Evolutionary conservation across 2,797 vertebrate genomes (phyloP), one percentile per base, ranked within the genome.

Genomic region (Meriones psammophilus): DNA sequence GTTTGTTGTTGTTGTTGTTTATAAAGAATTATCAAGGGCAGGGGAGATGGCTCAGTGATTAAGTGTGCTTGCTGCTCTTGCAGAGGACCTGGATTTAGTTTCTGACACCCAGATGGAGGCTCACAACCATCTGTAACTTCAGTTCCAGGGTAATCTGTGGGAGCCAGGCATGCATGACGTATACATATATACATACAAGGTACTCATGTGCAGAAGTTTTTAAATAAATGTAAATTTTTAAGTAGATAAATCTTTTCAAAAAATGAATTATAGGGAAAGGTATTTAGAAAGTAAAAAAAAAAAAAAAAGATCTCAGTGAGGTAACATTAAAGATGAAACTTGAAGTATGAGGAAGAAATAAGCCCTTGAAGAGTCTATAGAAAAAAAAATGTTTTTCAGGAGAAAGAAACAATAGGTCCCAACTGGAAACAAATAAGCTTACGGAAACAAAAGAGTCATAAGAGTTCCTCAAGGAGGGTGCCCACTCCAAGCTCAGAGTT

Each of bases 221-320:
- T 60, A 33, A 84, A 84, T 85, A 81, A 81, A 39, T 81, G 58
- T 62, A 81, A 85, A 66, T 84, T 22, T 8, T 50, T 50, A 84
- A 64, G 20, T 64, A 83, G 60, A 83, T 83, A 83, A 42, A 83
- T 83, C 26, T 83, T 64, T 58, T 42, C 1, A 10, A 64, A 76
- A 83, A 64, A 66, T 7, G 1, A 50, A 85, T 14, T 68, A 68
- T 18, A 85, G 28, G 33, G 62, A 85, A 68, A 50, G 46, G 46
- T 26, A 69, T 69, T 96, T 91, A 94, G 74, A 93, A 94, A 88
- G 71, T 87, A 54, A 76, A 92, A 76, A 54, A 71, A 77, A 66
- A 0, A 39, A 39, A 95, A 88, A 54, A 71, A 77, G 71, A 0
- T 18, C 24, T 97, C 5, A 85, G 76, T 33, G 46, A 84, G 54